Evolutionary conservation across 2,888 invertebrate genomes (phyloP).

Genomic region (Baronia brevicornis): DNA sequence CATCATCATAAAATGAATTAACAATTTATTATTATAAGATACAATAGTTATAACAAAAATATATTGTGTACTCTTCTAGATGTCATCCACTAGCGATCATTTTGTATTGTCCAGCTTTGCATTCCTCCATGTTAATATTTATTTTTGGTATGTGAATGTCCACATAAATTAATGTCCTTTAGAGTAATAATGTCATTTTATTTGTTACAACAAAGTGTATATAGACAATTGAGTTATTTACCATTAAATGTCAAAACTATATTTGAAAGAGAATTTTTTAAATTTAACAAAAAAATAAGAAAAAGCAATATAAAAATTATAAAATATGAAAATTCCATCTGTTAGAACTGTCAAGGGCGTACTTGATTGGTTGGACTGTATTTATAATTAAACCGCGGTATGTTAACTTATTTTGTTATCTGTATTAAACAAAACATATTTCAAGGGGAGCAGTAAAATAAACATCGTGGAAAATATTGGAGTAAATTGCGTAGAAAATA

Average conservation of each 20-base stretch:
- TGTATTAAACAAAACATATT: too few species aligned
- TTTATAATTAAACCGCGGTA: too few species aligned
- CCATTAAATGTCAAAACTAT: too few species aligned
- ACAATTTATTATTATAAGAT: slow-evolving; percentile 56
- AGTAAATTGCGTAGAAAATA: too few species aligned
- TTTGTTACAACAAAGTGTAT: slow-evolving; percentile 22
- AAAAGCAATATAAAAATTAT: too few species aligned
- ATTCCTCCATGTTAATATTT: slow-evolving; percentile 36
- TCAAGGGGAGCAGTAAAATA: too few species aligned
- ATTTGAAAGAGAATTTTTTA: not conserved
- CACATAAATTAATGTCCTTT: slow-evolving; percentile 48
- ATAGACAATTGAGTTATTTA: slow-evolving; percentile 4
- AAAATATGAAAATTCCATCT: too few species aligned
- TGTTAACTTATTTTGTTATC: too few species aligned
- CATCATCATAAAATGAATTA: slow-evolving; percentile 54
- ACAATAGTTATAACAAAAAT: slow-evolving; percentile 62
- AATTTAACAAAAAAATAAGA: slow-evolving; percentile 1
- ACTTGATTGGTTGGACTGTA: too few species aligned
- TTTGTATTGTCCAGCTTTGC: slow-evolving; percentile 37
- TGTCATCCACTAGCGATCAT: slow-evolving; percentile 29
- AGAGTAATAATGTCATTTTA: slow-evolving; percentile 45
- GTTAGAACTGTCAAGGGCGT: too few species aligned
- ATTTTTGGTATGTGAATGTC: slow-evolving; percentile 64
- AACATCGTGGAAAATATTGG: too few species aligned
- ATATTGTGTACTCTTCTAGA: slow-evolving; percentile 51